Evolutionary conservation across 2,888 invertebrate species (phyloP).

Genomic region (Drosophila tanythrix): DNA sequence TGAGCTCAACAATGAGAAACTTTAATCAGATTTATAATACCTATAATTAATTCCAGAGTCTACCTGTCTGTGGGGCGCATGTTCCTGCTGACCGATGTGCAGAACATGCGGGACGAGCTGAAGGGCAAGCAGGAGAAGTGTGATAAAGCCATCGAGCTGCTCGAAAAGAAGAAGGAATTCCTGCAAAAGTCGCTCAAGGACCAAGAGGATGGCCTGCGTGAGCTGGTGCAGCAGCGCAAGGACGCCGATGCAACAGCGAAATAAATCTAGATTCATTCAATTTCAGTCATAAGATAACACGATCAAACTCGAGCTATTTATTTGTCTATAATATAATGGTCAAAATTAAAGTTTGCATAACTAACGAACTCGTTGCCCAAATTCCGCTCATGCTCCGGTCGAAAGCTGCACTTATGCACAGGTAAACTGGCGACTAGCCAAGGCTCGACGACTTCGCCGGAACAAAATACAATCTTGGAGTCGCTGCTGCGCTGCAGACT

Average conservation of each 20-base stretch:
- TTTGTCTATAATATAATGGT: constrained; percentile 82
- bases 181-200: constrained; percentile 91
- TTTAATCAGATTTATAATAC: neutral
- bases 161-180: constrained; percentile 90
- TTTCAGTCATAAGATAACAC: constrained; percentile 6
- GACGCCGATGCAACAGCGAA: constrained; percentile 82
- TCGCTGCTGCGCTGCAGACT: constrained; percentile 87
- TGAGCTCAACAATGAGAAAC: constrained; percentile 33
- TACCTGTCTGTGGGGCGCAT: constrained; percentile 90
- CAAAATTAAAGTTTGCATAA: constrained; percentile 94
- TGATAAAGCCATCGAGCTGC: constrained; percentile 89
- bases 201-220: constrained; percentile 92
- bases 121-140: constrained; percentile 87
- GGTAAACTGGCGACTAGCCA: constrained; percentile 88
- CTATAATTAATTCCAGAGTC: constrained; percentile 68
- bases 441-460: constrained; percentile 92
- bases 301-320: constrained; percentile 61
- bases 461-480: constrained; percentile 88
- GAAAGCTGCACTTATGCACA: constrained; percentile 89
- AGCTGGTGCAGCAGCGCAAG: constrained; percentile 90
- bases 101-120: constrained; percentile 87
- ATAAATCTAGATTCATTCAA: constrained; percentile 31
- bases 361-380: constrained; percentile 97
- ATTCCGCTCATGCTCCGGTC: constrained; percentile 94
- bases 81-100: constrained; percentile 89